phyloP scores from a whole-genome alignment of 92 coral and sea anemone genomes.

The Heliopora coerulea region DNA sequence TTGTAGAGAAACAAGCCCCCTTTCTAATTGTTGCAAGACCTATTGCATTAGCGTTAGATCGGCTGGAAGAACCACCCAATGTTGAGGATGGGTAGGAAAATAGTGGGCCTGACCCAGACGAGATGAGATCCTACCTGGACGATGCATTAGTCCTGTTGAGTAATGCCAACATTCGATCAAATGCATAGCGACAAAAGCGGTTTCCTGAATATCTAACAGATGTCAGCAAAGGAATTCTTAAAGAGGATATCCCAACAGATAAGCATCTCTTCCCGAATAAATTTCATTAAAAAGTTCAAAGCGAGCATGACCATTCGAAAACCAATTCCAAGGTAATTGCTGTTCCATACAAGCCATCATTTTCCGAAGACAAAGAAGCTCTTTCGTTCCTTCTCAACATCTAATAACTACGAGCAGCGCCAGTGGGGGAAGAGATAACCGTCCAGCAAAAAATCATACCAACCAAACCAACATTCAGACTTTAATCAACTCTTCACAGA shows the following conservation, averaged over 20 bases:
- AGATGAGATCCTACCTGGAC: constrained; percentile 45
- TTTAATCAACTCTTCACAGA: not conserved
- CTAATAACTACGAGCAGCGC: no score
- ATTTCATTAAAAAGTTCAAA: constrained; percentile 41
- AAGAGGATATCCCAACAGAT: constrained; percentile 19
- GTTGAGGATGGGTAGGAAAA: constrained; percentile 34
- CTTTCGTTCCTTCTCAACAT: not conserved
- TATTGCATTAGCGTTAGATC: constrained; percentile 49
- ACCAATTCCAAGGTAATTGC: constrained; percentile 24
- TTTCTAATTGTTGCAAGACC: constrained; percentile 55
- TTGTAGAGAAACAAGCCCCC: constrained; percentile 49
- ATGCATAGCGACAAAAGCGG: constrained; percentile 64
- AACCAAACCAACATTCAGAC: not conserved
- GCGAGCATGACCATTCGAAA: constrained; percentile 46
- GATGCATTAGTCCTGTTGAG: constrained; percentile 61
- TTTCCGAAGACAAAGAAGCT: constrained; percentile 5
- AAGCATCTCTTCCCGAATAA: constrained; percentile 47
- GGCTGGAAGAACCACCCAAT: constrained; percentile 39
- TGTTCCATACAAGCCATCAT: constrained; percentile 21
- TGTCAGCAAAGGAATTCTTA: constrained; percentile 54
- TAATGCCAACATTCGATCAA: constrained; percentile 54
- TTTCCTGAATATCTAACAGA: constrained; percentile 48
- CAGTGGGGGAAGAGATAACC: not conserved
- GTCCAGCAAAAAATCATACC: not conserved
- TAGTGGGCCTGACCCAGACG: constrained; percentile 53